Evolutionary conservation across 2,888 invertebrate genomes (phyloP), one percentile per base, ranked within the genome.

Genomic region (Eudasyphora cyanicolor): DNA sequence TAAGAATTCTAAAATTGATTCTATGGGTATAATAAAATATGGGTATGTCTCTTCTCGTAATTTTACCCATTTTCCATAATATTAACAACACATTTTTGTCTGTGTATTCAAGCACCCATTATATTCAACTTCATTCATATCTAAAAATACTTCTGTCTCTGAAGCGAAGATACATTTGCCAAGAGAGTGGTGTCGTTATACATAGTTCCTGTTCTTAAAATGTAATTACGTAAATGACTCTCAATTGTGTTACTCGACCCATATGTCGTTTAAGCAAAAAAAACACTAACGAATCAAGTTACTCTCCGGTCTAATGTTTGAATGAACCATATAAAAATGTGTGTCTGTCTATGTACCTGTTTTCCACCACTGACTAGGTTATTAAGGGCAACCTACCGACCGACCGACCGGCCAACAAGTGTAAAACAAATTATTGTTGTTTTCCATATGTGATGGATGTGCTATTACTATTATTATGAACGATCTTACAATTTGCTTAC

Each of bases 201-300:
- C n/a, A n/a, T n/a, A n/a, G 45, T 45, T 45, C 45, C 45, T 45
- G 45, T 45, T 57, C 17, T 60, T 24, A 60, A 60, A 60, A 60
- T 60, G 60, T 29, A 29, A 60, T 29, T 29, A 24, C 29, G 17
- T n/a, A n/a, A n/a, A 32, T 32, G 35, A 32, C 62, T n/a, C 5
- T 24, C 17, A 62, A 60, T 14, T 24, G 29, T 75, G 49, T 75
- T 75, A 32, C 32, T 32, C 32, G 32, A 32, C 32, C 8, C 12
- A 14, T 14, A 38, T 45, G 45, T 45, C 45, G 2, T 5, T n/a
- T 32, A 12, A 45, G 45, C 45, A 45, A n/a, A 38, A 38, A 2
- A 32, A 38, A n/a, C n/a, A n/a, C n/a, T n/a, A n/a, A n/a, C n/a
- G n/a, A n/a, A n/a, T 45, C 45, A 45, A n/a, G 1, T 45, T 45